Conservation (phyloP, 1,140 invertebrate species). For the Cydia amplana region DNA sequence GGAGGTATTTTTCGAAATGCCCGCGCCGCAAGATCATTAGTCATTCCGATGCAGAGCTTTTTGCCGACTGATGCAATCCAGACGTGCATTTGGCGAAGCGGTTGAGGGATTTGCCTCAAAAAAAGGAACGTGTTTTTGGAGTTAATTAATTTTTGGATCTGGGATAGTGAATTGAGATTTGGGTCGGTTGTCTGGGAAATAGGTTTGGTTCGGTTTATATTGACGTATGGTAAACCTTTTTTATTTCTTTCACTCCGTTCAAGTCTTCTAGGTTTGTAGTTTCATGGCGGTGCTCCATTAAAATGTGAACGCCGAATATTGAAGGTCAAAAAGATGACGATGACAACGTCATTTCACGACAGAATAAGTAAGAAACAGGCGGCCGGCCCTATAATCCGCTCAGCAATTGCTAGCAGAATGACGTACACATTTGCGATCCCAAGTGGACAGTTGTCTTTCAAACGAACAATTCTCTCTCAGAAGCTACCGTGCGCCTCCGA, state of each 20-base stretch:
- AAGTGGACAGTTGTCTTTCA: conserved; percentile 31
- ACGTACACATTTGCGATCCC: conserved; percentile 33
- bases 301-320: too few relatives aligned
- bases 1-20: conserved; percentile 64
- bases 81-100: conserved; percentile 44
- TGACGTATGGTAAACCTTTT: background rate
- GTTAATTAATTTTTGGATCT: conserved; percentile 13
- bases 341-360: conserved; percentile 1
- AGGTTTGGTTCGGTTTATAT: background rate
- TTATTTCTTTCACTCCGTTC: background rate
- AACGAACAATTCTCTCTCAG: conserved; percentile 26
- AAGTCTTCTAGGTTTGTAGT: too few relatives aligned
- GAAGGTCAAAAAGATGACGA: background rate
- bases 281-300: too few relatives aligned
- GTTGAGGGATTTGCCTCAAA: conserved; percentile 22
- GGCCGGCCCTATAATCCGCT: background rate
- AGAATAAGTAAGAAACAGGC: conserved; percentile 6
- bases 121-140: conserved; percentile 16
- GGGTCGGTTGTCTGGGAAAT: background rate
- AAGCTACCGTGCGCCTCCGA: conserved; percentile 50
- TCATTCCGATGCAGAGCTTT: conserved; percentile 62
- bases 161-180: background rate
- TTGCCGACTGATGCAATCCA: conserved; percentile 59
- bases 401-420: conserved; percentile 13
- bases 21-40: conserved; percentile 58